A percentile compares a stretch with the other conserved stretches of the same genome.
Evolutionary conservation across 2,797 vertebrate species (phyloP).

Genomic region (Miichthys miiuy): DNA sequence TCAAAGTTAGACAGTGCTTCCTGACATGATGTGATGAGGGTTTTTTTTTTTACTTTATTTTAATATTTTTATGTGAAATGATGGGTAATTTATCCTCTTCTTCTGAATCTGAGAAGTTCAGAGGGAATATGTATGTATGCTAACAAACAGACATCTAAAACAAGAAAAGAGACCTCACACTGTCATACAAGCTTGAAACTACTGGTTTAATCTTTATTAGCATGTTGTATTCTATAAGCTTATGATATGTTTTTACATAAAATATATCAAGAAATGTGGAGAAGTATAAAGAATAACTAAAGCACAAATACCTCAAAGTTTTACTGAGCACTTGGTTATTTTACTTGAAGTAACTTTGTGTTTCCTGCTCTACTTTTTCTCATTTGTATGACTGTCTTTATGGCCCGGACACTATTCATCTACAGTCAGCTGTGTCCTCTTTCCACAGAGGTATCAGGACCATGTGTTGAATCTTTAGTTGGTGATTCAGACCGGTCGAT

Average conservation of each 20-base stretch:
- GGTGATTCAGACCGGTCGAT: conserved; percentile 71
- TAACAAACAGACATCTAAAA: background rate
- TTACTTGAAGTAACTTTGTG: background rate
- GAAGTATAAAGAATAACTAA: background rate
- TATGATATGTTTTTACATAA: background rate
- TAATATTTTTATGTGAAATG: background rate
- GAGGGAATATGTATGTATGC: background rate
- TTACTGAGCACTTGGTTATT: too few species aligned
- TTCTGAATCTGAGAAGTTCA: background rate
- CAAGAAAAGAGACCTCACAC: background rate
- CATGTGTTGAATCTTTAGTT: conserved; percentile 58
- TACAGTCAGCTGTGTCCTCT: background rate
- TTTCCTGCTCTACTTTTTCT: background rate
- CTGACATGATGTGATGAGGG: too few species aligned
- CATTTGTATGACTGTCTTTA: background rate
- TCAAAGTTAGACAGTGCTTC: background rate
- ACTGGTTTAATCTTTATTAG: background rate
- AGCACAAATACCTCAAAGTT: background rate
- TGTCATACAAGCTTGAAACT: background rate
- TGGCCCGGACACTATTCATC: background rate
- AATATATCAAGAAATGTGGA: background rate
- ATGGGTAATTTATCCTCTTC: background rate
- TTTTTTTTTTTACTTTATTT: background rate
- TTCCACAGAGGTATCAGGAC: conserved; percentile 20
- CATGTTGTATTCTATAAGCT: background rate